Conservation (phyloP, 2,797 vertebrate genomes). For the Cichlasoma orientale region DNA sequence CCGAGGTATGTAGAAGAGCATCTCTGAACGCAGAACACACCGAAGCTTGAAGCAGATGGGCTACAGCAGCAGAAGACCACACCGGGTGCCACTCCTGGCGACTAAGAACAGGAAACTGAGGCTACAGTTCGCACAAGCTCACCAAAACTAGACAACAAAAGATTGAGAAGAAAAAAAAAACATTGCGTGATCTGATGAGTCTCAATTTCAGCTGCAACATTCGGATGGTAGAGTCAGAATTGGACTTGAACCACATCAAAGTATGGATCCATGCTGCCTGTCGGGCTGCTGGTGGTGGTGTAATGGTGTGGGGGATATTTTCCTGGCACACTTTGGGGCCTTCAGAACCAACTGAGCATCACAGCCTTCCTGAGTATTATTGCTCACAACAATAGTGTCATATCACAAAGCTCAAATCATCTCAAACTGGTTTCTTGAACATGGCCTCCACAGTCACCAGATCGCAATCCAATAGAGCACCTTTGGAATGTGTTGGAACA, state of each 20-base stretch:
- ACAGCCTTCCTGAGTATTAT: neutral
- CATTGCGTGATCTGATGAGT: neutral
- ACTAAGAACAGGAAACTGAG: neutral
- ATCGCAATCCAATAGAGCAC: neutral
- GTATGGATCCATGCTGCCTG: neutral
- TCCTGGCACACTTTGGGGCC: neutral
- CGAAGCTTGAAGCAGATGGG: neutral
- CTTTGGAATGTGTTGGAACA: neutral
- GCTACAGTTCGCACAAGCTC: neutral
- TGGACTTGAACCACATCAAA: slow-evolving; percentile 1
- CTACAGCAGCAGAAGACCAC: neutral
- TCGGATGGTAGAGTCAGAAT: slow-evolving; percentile 21
- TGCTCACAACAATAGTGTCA: neutral
- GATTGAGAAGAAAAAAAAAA: neutral
- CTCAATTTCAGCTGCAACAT: neutral
- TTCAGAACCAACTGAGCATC: neutral
- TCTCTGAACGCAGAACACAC: neutral
- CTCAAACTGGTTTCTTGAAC: neutral
- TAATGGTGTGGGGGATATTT: neutral
- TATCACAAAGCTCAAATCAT: neutral
- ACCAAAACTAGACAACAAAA: neutral
- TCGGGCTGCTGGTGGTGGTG: neutral
- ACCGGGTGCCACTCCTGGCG: neutral
- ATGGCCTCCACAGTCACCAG: neutral
- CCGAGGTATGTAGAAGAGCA: neutral